Evolutionary conservation across 2,888 invertebrate genomes (phyloP).

Genomic region (Oeneis ivallda): DNA sequence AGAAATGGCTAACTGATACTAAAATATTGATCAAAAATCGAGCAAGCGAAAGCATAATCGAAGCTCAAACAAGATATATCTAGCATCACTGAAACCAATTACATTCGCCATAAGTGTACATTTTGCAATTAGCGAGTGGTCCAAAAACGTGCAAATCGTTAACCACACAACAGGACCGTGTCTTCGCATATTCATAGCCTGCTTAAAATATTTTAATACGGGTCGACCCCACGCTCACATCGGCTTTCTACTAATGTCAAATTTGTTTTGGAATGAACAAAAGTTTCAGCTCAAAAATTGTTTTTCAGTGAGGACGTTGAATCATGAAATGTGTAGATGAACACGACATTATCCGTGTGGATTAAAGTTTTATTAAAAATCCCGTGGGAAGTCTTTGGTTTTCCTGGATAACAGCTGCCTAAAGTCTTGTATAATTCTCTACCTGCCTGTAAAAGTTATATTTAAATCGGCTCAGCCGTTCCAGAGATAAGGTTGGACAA

Average conservation of each 20-base stretch:
- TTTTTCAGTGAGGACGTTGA: conserved; percentile 31
- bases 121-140: conserved; percentile 78
- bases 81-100: conserved; percentile 75
- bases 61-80: conserved; percentile 61
- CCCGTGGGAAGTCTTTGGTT: background rate
- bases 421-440: no score
- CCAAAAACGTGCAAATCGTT: conserved; percentile 82
- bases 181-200: conserved; percentile 81
- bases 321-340: background rate
- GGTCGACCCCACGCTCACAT: conserved; percentile 65
- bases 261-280: conserved; percentile 54
- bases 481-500: no score
- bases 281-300: conserved; percentile 35
- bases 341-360: no score
- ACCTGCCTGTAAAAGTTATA: no score
- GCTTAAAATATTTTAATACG: conserved; percentile 81
- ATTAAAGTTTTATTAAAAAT: background rate
- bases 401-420: no score
- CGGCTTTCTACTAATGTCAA: conserved; percentile 73
- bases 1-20: background rate
- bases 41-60: conserved; percentile 54
- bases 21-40: background rate
- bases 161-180: conserved; percentile 74
- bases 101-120: conserved; percentile 78
- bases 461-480: no score